These are phyloP conservation scores for Spinus pinus DNA, from an alignment of 2,797 vertebrate species.

Conservation along the genomic window DNA sequence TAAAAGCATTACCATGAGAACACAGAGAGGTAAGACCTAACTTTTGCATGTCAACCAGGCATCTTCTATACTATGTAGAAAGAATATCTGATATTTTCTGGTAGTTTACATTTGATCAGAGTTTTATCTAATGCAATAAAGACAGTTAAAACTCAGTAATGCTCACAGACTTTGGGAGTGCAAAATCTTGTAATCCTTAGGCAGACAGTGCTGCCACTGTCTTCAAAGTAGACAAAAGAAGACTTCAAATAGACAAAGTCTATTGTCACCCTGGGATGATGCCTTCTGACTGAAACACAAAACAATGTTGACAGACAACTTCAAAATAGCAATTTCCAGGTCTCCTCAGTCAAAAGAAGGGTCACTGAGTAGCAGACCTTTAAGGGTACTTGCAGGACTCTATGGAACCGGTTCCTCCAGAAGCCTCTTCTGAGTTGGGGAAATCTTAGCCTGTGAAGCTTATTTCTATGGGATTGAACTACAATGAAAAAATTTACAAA, in stretches of 20 bases:
- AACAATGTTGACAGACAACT: not conserved
- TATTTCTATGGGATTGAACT: not conserved
- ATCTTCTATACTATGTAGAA: not conserved
- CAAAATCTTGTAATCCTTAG: not conserved
- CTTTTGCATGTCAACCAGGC: not conserved
- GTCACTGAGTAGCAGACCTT: not conserved
- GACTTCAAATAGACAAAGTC: not conserved
- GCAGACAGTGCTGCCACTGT: not conserved
- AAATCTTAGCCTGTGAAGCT: not conserved
- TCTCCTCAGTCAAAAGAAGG: not conserved
- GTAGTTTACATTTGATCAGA: not conserved
- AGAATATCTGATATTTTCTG: not conserved
- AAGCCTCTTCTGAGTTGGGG: not conserved
- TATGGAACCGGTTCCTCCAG: not conserved
- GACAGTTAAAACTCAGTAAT: not conserved
- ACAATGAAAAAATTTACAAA: not conserved
- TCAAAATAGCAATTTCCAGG: not conserved
- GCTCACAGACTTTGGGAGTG: not conserved
- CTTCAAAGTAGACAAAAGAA: not conserved
- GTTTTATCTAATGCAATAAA: not conserved
- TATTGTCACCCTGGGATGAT: not conserved
- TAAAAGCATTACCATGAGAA: not conserved
- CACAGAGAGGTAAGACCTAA: not conserved
- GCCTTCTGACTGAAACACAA: not conserved
- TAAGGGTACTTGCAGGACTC: not conserved